Conservation (phyloP, 2,888 invertebrate species). For the Deilephila elpenor region DNA sequence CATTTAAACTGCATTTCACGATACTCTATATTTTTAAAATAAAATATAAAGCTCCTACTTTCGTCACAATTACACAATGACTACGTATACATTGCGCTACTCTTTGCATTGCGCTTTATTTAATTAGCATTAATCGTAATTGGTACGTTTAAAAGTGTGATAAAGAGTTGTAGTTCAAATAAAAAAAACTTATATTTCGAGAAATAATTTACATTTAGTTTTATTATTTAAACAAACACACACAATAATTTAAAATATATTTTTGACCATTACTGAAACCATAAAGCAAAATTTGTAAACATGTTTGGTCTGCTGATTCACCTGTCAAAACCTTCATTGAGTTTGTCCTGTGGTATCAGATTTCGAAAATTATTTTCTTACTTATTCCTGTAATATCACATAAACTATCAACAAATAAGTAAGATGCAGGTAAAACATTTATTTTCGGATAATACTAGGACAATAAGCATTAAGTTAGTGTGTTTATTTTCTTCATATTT, state of each 20-base stretch:
- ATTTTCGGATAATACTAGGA: background rate
- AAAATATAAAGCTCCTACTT: too few species aligned
- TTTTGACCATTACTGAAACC: too few species aligned
- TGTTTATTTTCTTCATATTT: conserved; percentile 28
- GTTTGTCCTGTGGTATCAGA: conserved; percentile 46
- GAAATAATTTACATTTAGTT: too few species aligned
- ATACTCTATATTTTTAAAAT: background rate
- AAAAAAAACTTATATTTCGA: background rate
- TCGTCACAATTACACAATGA: conserved; percentile 3
- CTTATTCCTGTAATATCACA: conserved; percentile 30
- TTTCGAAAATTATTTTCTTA: conserved; percentile 40
- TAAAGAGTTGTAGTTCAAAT: background rate
- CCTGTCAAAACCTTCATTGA: conserved; percentile 14
- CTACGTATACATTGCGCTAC: background rate
- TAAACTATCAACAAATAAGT: conserved; percentile 19
- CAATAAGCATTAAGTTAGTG: background rate
- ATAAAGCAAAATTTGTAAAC: too few species aligned
- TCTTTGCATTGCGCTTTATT: background rate
- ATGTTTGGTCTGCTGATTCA: conserved; percentile 9
- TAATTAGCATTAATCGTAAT: background rate
- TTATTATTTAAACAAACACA: too few species aligned
- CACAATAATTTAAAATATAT: too few species aligned
- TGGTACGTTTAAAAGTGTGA: background rate
- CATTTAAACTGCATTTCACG: background rate
- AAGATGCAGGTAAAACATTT: conserved; percentile 61